Evolutionary conservation across 2,888 invertebrate genomes (phyloP).

Genomic region (Vesta saturnalis): DNA sequence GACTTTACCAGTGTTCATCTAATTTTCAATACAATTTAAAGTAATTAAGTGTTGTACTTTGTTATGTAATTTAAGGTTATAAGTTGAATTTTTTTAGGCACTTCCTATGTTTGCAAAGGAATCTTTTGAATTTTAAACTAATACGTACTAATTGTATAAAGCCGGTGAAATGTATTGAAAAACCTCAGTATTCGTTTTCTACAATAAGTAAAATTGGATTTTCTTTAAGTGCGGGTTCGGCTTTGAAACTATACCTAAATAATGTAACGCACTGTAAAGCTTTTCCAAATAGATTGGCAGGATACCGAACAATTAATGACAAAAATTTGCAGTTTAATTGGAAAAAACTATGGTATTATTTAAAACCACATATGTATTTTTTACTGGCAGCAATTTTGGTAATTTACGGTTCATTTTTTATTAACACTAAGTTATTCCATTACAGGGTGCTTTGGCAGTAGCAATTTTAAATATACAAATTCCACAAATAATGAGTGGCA

Average conservation of each 20-base stretch:
- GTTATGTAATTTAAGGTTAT: slow-evolving; percentile 14
- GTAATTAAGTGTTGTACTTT: slow-evolving; percentile 15
- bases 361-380: slow-evolving; percentile 81
- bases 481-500: slow-evolving; percentile 82
- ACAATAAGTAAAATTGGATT: slow-evolving; percentile 40
- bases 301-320: slow-evolving; percentile 56
- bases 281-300: slow-evolving; percentile 53
- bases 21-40: slow-evolving; percentile 25
- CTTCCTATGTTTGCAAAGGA: slow-evolving; percentile 21
- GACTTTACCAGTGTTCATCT: slow-evolving; percentile 41
- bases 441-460: slow-evolving; percentile 87
- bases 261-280: slow-evolving; percentile 49
- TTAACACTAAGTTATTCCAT: slow-evolving; percentile 32
- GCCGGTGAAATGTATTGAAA: slow-evolving; percentile 13
- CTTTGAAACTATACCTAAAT: slow-evolving; percentile 16
- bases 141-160: slow-evolving; percentile 28
- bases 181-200: slow-evolving; percentile 32
- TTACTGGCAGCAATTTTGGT: slow-evolving; percentile 82
- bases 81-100: slow-evolving; percentile 21
- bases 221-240: slow-evolving; percentile 22
- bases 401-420: slow-evolving; percentile 60
- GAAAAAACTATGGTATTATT: slow-evolving; percentile 75
- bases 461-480: slow-evolving; percentile 91
- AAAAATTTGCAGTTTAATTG: slow-evolving; percentile 79
- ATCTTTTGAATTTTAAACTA: slow-evolving; percentile 23